phyloP scores from a whole-genome alignment of 2,797 vertebrate genomes.

The Takifugu ocellatus region DNA sequence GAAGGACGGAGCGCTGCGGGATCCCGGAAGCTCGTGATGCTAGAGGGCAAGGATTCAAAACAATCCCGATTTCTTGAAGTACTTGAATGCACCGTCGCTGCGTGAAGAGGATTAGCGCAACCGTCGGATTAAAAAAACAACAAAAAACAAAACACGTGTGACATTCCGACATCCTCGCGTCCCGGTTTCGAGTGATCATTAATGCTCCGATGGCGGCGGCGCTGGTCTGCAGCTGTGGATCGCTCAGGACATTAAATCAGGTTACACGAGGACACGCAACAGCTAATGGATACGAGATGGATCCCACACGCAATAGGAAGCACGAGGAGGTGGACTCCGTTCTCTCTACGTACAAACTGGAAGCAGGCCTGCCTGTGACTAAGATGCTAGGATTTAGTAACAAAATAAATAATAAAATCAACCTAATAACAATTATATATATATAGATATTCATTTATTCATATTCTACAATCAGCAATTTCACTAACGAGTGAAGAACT shows the following conservation, averaged over 20 bases:
- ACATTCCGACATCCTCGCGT: slow-evolving; percentile 17
- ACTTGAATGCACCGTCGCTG: slow-evolving; percentile 24
- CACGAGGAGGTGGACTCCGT: slow-evolving; percentile 8
- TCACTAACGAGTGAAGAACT: slow-evolving; percentile 30
- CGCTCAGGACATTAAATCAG: not conserved
- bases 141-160: not conserved
- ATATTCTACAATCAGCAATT: slow-evolving; percentile 42
- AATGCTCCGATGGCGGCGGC: too few species aligned
- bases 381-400: slow-evolving; percentile 29
- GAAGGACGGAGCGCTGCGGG: too few species aligned
- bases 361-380: slow-evolving; percentile 59
- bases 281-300: slow-evolving; percentile 3
- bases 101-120: slow-evolving; percentile 40
- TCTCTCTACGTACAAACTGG: slow-evolving; percentile 15
- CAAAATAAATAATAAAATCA: slow-evolving; percentile 69
- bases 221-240: slow-evolving; percentile 1
- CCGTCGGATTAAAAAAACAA: slow-evolving; percentile 15
- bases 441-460: slow-evolving; percentile 22
- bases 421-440: slow-evolving; percentile 25
- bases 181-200: slow-evolving; percentile 9
- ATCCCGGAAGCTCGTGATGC: not conserved
- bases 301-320: slow-evolving; percentile 40
- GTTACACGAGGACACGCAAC: not conserved
- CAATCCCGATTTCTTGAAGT: slow-evolving; percentile 25
- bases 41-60: not conserved